phyloP scores from a whole-genome alignment of 2,888 invertebrate species.

The Tuberolachnus salignus region DNA sequence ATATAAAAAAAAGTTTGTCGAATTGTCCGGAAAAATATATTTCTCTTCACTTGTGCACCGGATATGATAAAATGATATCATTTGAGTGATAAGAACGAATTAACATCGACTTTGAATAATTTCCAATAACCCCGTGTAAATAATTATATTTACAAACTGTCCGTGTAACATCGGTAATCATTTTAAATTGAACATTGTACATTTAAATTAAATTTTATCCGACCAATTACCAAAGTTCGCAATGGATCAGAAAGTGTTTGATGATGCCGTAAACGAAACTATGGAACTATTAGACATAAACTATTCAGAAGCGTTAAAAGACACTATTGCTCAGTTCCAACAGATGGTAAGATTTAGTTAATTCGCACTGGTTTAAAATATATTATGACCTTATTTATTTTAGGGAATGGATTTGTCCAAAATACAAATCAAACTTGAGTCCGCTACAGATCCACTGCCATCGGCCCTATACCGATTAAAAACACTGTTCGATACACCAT shows the following conservation, averaged over 20 bases:
- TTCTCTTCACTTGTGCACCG: too few relatives aligned
- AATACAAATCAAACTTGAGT: conserved; percentile 32
- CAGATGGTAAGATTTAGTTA: conserved; percentile 10
- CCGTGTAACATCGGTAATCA: too few relatives aligned
- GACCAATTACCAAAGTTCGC: too few relatives aligned
- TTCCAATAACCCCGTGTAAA: background rate
- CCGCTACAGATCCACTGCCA: conserved; percentile 22
- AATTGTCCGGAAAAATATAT: too few relatives aligned
- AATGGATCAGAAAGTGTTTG: conserved; percentile 43
- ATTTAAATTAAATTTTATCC: too few relatives aligned
- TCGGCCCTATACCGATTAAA: conserved; percentile 16
- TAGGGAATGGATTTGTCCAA: conserved; percentile 31
- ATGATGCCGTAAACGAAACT: conserved; percentile 33
- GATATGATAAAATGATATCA: too few relatives aligned
- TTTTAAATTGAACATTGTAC: too few relatives aligned
- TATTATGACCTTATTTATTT: background rate
- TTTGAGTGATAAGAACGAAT: too few relatives aligned
- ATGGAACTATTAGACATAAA: conserved; percentile 46
- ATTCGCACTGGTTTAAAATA: background rate
- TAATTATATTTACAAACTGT: too few relatives aligned
- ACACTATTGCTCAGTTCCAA: conserved; percentile 43
- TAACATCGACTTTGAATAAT: background rate
- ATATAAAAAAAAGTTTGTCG: too few relatives aligned
- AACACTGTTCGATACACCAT: background rate
- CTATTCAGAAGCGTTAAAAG: conserved; percentile 44